A percentile compares a stretch with the other conserved stretches of the same genome.
Evolutionary conservation across 2,113 vertebrate genomes (phyloP).

Genomic region (Channa maculata): DNA sequence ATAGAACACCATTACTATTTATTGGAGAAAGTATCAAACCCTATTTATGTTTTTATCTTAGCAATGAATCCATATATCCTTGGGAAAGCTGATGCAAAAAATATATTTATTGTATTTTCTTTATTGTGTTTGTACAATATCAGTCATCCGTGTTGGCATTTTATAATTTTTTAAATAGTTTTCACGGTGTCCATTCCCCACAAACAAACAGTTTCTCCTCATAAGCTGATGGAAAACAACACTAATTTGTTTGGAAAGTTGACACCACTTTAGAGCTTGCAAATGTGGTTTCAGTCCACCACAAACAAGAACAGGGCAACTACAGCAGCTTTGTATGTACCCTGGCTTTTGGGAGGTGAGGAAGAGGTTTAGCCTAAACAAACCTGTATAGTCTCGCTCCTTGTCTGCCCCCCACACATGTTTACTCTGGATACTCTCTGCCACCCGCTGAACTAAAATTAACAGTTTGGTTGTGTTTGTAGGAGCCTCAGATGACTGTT

Average conservation of each 20-base stretch:
- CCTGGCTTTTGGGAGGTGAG: slow-evolving; percentile 57
- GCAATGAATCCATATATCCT: slow-evolving; percentile 73
- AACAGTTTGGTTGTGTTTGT: slow-evolving; percentile 56
- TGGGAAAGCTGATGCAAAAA: slow-evolving; percentile 68
- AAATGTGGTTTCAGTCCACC: slow-evolving; percentile 48
- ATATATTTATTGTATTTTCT: slow-evolving; percentile 84
- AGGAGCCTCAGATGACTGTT: slow-evolving; percentile 52
- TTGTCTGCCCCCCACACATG: slow-evolving; percentile 18
- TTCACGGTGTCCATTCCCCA: slow-evolving; percentile 21
- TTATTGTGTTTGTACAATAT: slow-evolving; percentile 57
- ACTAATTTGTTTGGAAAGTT: slow-evolving; percentile 60
- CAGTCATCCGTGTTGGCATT: slow-evolving; percentile 52
- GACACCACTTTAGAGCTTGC: slow-evolving; percentile 42
- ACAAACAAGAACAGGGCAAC: slow-evolving; percentile 47
- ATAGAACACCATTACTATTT: slow-evolving; percentile 92
- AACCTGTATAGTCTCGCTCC: slow-evolving; percentile 44
- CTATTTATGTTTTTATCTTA: slow-evolving; percentile 89
- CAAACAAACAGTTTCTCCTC: slow-evolving; percentile 35
- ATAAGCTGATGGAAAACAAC: slow-evolving; percentile 34
- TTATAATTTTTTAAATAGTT: slow-evolving; percentile 25
- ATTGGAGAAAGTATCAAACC: slow-evolving; percentile 88
- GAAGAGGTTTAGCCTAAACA: slow-evolving; percentile 67
- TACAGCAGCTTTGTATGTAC: slow-evolving; percentile 49
- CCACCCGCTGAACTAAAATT: slow-evolving; percentile 66
- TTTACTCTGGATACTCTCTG: slow-evolving; percentile 63